phyloP scores from a whole-genome alignment of 2,113 vertebrate genomes.

The Aegypius monachus region DNA sequence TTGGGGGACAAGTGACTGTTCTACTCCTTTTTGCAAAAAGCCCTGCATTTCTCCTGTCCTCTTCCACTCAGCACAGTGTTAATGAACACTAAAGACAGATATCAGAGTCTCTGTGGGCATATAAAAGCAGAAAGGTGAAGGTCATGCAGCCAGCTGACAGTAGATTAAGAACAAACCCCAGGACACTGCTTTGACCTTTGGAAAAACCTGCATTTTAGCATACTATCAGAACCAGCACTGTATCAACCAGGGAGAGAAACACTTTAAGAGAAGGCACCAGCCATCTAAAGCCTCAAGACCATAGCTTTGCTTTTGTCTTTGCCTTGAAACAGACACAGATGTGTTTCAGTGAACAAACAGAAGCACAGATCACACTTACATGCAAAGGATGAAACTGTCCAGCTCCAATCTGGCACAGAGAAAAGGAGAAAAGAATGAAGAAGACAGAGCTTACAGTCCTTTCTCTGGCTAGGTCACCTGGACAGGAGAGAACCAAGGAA shows the following conservation, averaged over 20 bases:
- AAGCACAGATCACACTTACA: conserved; percentile 77
- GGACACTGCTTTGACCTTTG: neutral
- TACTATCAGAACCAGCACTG: neutral
- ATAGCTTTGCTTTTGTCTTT: neutral
- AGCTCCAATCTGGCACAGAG: conserved; percentile 78
- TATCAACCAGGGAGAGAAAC: neutral
- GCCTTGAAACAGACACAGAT: neutral
- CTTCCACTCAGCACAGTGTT: neutral
- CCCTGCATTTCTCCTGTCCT: neutral
- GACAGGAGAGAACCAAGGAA: conserved; percentile 75
- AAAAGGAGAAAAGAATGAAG: conserved; percentile 79
- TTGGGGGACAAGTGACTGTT: neutral
- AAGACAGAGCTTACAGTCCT: conserved; percentile 71
- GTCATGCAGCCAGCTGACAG: neutral
- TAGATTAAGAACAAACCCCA: neutral
- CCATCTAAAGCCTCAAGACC: neutral
- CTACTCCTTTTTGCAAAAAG: neutral
- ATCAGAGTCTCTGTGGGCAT: neutral
- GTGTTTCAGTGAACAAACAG: conserved; percentile 31
- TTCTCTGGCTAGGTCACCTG: conserved; percentile 74
- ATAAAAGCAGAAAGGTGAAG: neutral
- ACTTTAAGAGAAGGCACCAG: neutral
- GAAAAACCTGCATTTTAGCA: neutral
- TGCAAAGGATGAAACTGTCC: conserved; percentile 77
- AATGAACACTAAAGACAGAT: neutral